Conservation (phyloP, 2,888 invertebrate genomes). For the Tetramorium bicarinatum region DNA sequence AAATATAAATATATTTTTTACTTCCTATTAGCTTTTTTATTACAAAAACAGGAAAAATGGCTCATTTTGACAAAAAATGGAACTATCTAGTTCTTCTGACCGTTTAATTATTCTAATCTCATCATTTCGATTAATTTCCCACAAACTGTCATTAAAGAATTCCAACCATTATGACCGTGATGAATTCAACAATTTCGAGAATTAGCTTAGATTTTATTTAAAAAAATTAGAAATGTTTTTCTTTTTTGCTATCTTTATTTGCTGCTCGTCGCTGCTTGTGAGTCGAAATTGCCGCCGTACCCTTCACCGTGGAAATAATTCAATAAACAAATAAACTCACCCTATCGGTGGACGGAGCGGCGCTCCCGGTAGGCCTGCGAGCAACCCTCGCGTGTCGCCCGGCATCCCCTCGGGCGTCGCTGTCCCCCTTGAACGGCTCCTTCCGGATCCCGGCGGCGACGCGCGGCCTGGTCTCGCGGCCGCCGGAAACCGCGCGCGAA, state of each 20-base stretch:
- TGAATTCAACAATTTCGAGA: background rate
- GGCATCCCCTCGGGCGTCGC: background rate
- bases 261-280: too few species aligned
- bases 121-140: background rate
- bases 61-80: too few species aligned
- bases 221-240: background rate
- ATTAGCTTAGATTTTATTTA: background rate
- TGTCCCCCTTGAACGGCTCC: background rate
- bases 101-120: background rate
- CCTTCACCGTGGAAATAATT: background rate
- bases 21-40: too few species aligned
- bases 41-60: too few species aligned
- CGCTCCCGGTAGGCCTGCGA: background rate
- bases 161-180: background rate
- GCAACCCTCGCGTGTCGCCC: background rate
- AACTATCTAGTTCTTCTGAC: too few species aligned
- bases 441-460: background rate
- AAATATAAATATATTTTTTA: too few species aligned
- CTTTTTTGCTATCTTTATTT: too few species aligned
- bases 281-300: background rate
- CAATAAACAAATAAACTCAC: slow-evolving; percentile 19
- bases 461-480: background rate
- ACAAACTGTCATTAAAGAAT: background rate
- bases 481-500: background rate
- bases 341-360: background rate